Evolutionary conservation across 2,888 invertebrate species (phyloP).

Genomic region (Chorisops tibialis): DNA sequence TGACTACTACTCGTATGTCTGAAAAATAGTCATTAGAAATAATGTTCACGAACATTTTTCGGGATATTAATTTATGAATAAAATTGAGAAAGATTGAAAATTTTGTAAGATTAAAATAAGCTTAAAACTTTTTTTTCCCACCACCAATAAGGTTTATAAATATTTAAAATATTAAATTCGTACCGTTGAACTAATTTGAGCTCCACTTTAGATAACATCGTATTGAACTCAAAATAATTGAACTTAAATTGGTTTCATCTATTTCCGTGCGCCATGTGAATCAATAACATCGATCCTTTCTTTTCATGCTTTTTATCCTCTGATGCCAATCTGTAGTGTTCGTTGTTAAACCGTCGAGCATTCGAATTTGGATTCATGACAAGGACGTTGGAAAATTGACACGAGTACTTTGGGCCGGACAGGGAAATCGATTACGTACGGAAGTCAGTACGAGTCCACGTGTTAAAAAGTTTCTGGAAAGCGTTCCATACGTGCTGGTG

Average conservation of each 20-base stretch:
- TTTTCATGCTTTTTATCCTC: too few species aligned
- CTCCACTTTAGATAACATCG: too few species aligned
- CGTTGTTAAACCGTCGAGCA: conserved; percentile 80
- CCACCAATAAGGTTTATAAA: too few species aligned
- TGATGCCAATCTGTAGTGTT: conserved; percentile 56
- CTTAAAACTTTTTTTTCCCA: too few species aligned
- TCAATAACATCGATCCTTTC: not conserved
- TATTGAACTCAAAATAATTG: conserved; percentile 6
- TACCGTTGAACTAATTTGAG: too few species aligned
- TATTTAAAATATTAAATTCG: too few species aligned
- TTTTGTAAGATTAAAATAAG: too few species aligned
- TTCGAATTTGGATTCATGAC: conserved; percentile 94
- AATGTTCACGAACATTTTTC: too few species aligned
- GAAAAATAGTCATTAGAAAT: too few species aligned
- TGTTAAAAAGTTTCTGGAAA: conserved; percentile 81
- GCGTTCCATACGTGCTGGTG: conserved; percentile 93
- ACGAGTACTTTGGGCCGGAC: conserved; percentile 86
- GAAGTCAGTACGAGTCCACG: conserved; percentile 81
- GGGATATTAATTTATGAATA: too few species aligned
- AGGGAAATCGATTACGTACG: conserved; percentile 75
- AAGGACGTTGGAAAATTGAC: conserved; percentile 82
- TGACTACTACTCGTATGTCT: too few species aligned
- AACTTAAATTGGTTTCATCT: conserved; percentile 16
- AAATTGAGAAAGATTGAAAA: too few species aligned
- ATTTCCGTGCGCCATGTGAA: not conserved